Conservation (phyloP, 30 jellyfish, hydroid and myxozoan genomes). For the Turritopsis rubra region DNA sequence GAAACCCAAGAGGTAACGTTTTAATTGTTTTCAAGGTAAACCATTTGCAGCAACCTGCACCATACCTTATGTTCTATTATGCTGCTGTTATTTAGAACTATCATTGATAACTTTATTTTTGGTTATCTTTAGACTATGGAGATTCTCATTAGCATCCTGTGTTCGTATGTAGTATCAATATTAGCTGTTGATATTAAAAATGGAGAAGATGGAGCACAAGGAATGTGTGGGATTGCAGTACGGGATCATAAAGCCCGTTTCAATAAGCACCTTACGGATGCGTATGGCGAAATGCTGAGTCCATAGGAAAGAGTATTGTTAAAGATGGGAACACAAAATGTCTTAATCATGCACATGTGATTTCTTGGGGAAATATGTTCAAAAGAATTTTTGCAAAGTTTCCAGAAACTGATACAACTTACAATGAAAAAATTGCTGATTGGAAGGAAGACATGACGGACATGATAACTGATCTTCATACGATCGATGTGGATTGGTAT, state of each 20-base stretch:
- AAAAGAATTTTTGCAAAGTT: not conserved
- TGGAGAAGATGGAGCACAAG: not conserved
- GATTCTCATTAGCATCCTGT: not conserved
- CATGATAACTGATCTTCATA: not conserved
- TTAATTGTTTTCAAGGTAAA: no score
- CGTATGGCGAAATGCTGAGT: not conserved
- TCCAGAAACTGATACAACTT: not conserved
- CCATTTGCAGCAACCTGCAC: no score
- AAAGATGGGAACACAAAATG: not conserved
- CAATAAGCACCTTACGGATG: not conserved
- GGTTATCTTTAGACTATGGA: not conserved
- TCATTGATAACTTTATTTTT: not conserved
- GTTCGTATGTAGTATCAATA: not conserved
- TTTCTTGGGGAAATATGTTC: not conserved
- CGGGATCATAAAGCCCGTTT: not conserved
- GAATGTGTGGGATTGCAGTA: not conserved
- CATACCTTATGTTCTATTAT: no score
- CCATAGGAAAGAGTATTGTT: not conserved
- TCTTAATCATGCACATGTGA: not conserved
- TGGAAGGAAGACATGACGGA: not conserved
- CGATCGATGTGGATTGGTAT: not conserved
- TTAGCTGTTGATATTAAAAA: not conserved
- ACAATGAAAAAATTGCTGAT: not conserved
- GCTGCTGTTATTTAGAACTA: no score
- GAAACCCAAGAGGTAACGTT: no score